Evolutionary conservation across 1,140 invertebrate species (phyloP).

Genomic region (Penaeus chinensis): DNA sequence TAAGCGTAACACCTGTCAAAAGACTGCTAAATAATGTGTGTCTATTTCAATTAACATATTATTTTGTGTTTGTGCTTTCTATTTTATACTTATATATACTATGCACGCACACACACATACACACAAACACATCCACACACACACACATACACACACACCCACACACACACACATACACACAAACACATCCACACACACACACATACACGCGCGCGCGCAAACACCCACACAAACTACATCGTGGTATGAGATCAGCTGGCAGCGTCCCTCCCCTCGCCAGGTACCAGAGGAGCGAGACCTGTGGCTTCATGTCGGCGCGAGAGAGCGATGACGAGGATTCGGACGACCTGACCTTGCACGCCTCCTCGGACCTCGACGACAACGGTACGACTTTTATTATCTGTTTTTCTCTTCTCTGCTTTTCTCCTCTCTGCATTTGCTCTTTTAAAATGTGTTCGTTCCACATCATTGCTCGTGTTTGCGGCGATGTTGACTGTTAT

Average conservation of each 20-base stretch:
- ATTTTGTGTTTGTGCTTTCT: too few species aligned
- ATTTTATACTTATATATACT: too few species aligned
- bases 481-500: neutral
- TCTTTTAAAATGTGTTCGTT: too few species aligned
- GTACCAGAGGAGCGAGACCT: conserved; percentile 10
- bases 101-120: too few species aligned
- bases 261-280: neutral
- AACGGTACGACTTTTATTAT: neutral
- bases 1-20: neutral
- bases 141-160: too few species aligned
- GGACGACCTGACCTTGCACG: neutral
- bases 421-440: too few species aligned
- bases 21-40: neutral
- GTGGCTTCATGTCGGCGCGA: conserved; percentile 8
- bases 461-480: too few species aligned
- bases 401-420: neutral
- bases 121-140: too few species aligned
- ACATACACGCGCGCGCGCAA: too few species aligned
- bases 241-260: neutral
- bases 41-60: neutral
- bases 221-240: neutral
- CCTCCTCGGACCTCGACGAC: conserved; percentile 15
- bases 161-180: too few species aligned
- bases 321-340: conserved; percentile 18
- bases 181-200: too few species aligned